Base-by-base conservation (phyloP, 2,797 vertebrate species). In the Rhynchotus rufescens region DNA sequence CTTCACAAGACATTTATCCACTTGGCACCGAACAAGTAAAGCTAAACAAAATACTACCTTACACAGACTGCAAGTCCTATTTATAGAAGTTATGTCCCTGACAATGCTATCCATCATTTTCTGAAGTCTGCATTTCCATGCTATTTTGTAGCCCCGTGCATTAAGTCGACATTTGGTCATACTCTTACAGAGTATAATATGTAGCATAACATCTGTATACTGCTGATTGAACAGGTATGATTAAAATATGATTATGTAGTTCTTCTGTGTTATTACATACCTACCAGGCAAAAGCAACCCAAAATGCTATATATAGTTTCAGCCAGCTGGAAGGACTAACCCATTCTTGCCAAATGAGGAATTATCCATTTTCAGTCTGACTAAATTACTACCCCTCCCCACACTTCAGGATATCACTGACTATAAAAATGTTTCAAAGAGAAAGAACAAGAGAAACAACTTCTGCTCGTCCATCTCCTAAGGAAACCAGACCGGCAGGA, bases 21-120 rank as follows among this genome's bases (percentile, higher is more conserved):
- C 56, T 83, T 71, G 71, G 82, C 82, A 71, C n/a, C 42, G 49
- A 83, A 61, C 25, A 49, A 1, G 7, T 19, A 47, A 90, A 69
- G 67, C 47, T 91, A 80, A 90, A 86, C n/a, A 73, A 92, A 91
- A 90, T 67, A 44, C 66, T 67, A 32, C 51, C 40, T 73, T 76
- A 81, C 0, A 0, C 11, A 78, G 51, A 69, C 7, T 13, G 17
- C 25, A 66, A 84, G 66, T 45, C 47, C 40, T 92, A 57, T 85
- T 85, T 91, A 85, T 76, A 85, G 76, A 69, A 87, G 28, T 52
- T 60, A 38, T 16, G 38, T 30, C 82, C 76, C 57, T 92, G 73
- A 93, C 64, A 93, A 90, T 20, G 73, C 56, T 19, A 85, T 73
- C 73, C 51, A 60, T 80, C 30, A 69, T 80, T 73, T 83, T 91